Base-by-base conservation (phyloP, 2,113 vertebrate genomes). In the Hirundichthys speculiger region DNA sequence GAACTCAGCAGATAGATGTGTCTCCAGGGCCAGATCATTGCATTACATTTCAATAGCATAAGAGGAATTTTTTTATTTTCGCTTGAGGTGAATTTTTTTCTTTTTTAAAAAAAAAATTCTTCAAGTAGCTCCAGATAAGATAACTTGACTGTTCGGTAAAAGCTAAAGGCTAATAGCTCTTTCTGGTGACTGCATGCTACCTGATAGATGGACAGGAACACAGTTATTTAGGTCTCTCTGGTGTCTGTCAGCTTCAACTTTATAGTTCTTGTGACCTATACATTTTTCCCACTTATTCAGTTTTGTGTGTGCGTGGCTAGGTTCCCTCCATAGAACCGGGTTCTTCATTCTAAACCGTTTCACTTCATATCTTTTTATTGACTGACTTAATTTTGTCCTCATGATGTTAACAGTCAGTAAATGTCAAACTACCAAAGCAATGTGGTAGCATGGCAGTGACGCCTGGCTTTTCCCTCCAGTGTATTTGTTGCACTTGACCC, bases 111-210 rank as follows among this genome's bases (percentile, higher is more conserved):
- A 34, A 34, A 34, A 34, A 34, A 5, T 71, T 65, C 79, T 80
- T 79, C 47, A 82, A 82, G 78, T 48, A 38, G 42, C 66, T 67
- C 51, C 60, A 75, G 82, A 80, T n/a, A 74, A 80, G 65, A 74
- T 65, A 69, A 69, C 72, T 55, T 54, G 80, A 50, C 58, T 73
- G 68, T 65, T 70, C n/a, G 27, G 41, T 56, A 21, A 73, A 75
- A 77, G 53, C 70, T 61, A 63, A 47, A 57, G 62, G 54, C 65
- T 80, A 77, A 80, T 73, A 59, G 66, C 68, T 57, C 70, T 69
- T 51, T 47, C 27, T 48, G 64, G 75, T 69, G 65, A 18, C 68
- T 76, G 58, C 67, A 76, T 16, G 3, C 76, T 61, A 65, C 58
- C 56, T 56, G 39, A 65, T 30, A 64, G 70, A 75, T 63, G 73